These are phyloP conservation scores for Halesus radiatus DNA, from an alignment of 1,140 invertebrate genomes.

Conservation along the genomic window DNA sequence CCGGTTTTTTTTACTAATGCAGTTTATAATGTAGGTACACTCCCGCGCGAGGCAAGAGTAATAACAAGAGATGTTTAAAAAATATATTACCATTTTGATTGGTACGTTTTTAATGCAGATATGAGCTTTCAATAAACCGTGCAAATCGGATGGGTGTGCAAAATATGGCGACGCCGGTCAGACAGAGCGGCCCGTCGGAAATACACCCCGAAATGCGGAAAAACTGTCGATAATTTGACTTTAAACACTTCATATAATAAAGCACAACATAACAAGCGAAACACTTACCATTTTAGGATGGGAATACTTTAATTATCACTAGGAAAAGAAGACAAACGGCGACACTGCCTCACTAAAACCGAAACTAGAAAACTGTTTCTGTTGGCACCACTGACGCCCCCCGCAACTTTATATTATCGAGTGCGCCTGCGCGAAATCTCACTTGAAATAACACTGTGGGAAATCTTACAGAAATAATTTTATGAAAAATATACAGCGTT, in stretches of 20 bases:
- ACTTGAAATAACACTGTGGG: neutral
- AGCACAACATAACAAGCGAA: neutral
- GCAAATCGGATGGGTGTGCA: constrained; percentile 32
- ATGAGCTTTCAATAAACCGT: constrained; percentile 18
- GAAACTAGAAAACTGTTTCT: constrained; percentile 33
- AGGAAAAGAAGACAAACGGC: constrained; percentile 17
- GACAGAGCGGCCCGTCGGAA: neutral
- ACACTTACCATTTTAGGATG: constrained; percentile 42
- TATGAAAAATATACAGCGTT: no score
- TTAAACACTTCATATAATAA: constrained; percentile 11
- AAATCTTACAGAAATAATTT: no score
- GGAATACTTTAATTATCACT: constrained; percentile 37
- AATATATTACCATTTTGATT: constrained; percentile 11
- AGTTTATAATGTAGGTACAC: neutral
- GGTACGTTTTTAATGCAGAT: neutral
- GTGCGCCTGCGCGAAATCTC: constrained; percentile 25
- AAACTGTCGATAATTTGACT: no score
- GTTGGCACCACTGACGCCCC: neutral
- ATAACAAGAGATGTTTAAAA: neutral
- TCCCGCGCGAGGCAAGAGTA: neutral
- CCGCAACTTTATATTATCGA: constrained; percentile 7
- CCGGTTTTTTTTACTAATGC: constrained; percentile 16
- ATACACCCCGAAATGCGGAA: neutral
- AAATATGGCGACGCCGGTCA: constrained; percentile 48
- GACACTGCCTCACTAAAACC: constrained; percentile 23